A percentile compares a stretch with the other conserved stretches of the same genome.
phyloP scores from a whole-genome alignment of 2,888 invertebrate species.

The Xylota sylvarum region DNA sequence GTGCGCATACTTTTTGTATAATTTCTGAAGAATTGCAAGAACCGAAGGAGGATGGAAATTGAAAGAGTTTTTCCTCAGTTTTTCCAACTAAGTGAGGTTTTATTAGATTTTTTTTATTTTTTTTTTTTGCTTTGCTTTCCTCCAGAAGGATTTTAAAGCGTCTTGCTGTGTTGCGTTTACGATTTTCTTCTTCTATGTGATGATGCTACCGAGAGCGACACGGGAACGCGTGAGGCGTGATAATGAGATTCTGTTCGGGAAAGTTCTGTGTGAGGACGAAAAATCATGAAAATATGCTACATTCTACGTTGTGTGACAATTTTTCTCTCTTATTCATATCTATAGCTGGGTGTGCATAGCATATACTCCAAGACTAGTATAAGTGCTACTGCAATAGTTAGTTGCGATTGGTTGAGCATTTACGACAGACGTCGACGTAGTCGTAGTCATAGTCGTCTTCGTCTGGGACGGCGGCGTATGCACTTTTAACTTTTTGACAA shows the following conservation, averaged over 20 bases:
- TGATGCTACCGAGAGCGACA: slow-evolving; percentile 41
- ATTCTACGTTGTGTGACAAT: not conserved
- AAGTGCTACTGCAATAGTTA: slow-evolving; percentile 38
- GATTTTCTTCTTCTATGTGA: slow-evolving; percentile 46
- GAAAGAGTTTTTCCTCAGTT: slow-evolving; percentile 58
- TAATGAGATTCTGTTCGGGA: slow-evolving; percentile 56
- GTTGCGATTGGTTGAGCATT: slow-evolving; percentile 59
- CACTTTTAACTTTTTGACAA: slow-evolving; percentile 48
- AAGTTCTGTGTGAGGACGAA: slow-evolving; percentile 22
- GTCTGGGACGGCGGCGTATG: slow-evolving; percentile 4
- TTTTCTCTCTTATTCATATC: not conserved
- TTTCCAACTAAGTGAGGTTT: slow-evolving; percentile 65
- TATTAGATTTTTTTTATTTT: slow-evolving; percentile 57
- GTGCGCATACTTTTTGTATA: slow-evolving; percentile 25
- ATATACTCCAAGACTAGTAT: not conserved
- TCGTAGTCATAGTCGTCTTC: too few relatives aligned
- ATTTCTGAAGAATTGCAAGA: slow-evolving; percentile 62
- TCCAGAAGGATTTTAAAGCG: slow-evolving; percentile 25
- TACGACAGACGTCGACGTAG: slow-evolving; percentile 41
- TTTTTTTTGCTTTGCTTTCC: not conserved
- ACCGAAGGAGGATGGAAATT: slow-evolving; percentile 47
- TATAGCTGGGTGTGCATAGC: too few relatives aligned
- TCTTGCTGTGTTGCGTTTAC: slow-evolving; percentile 58
- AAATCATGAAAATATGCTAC: slow-evolving; percentile 22
- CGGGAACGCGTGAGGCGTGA: slow-evolving; percentile 63